Percentiles rank a stretch among this genome's conserved stretches.
phyloP scores from a whole-genome alignment of 2,888 invertebrate genomes.

The Mesoligia furuncula region DNA sequence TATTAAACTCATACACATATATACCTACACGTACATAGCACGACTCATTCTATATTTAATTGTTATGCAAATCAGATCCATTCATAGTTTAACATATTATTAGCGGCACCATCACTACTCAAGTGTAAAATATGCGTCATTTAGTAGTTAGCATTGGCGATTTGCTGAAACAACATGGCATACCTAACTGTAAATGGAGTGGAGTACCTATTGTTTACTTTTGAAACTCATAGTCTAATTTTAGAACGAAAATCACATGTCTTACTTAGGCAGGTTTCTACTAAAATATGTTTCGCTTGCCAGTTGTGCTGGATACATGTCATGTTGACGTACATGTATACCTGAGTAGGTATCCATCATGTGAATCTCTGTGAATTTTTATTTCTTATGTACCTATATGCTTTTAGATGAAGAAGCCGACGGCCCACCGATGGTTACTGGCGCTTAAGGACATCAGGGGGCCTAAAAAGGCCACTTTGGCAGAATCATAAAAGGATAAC shows the following conservation, averaged over 20 bases:
- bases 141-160: not conserved
- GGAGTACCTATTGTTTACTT: not conserved
- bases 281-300: not conserved
- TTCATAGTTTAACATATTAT: constrained; percentile 26
- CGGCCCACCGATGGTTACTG: not conserved
- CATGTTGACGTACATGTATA: too few species aligned
- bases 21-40: not conserved
- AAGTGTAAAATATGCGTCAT: constrained; percentile 20
- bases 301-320: not conserved
- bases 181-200: too few species aligned
- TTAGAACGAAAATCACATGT: not conserved
- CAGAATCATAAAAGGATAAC: too few species aligned
- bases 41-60: constrained; percentile 22
- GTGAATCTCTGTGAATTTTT: not conserved
- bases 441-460: not conserved
- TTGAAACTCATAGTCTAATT: too few species aligned
- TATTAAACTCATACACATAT: not conserved
- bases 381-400: too few species aligned
- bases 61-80: constrained; percentile 25
- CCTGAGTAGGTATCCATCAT: not conserved
- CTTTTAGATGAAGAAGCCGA: not conserved
- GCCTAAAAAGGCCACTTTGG: too few species aligned
- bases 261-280: not conserved
- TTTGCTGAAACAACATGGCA: constrained; percentile 16
- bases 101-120: not conserved